Conservation (phyloP, 2,113 vertebrate genomes). For the Cettia cetti region DNA sequence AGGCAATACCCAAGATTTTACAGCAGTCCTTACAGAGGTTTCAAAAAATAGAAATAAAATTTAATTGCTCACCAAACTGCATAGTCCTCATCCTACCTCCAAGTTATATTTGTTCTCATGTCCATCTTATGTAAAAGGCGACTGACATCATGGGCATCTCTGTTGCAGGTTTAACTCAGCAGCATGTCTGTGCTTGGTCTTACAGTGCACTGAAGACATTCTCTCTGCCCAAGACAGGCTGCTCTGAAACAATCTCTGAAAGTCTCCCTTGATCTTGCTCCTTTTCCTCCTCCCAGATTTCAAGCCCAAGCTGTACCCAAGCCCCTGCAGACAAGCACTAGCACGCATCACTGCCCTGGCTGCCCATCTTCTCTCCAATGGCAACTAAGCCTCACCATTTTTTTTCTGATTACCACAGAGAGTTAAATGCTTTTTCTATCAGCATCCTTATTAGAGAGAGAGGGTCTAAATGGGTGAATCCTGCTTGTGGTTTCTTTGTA, state of each 20-base stretch:
- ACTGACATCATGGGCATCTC: neutral
- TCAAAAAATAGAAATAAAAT: neutral
- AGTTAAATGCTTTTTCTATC: neutral
- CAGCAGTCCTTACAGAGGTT: neutral
- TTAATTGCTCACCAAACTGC: neutral
- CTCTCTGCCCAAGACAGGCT: neutral
- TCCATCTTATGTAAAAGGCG: neutral
- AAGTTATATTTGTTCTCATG: neutral
- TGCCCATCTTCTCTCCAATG: neutral
- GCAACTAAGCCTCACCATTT: neutral
- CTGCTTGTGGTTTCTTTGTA: neutral
- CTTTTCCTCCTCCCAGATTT: neutral
- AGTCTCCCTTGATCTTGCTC: neutral
- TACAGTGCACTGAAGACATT: neutral
- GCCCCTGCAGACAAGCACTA: rapidly evolving
- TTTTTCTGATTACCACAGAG: neutral
- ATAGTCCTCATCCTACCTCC: neutral
- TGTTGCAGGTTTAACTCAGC: neutral
- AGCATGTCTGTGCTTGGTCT: neutral
- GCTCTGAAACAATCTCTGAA: neutral
- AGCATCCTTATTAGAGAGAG: neutral
- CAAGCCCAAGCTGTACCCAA: neutral
- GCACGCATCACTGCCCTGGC: neutral
- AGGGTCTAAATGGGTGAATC: neutral
- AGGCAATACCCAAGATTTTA: neutral